A percentile compares a stretch with the other conserved stretches of the same genome.
Evolutionary conservation across 2,113 vertebrate species (phyloP).

Genomic region (Triplophysa dalaica): DNA sequence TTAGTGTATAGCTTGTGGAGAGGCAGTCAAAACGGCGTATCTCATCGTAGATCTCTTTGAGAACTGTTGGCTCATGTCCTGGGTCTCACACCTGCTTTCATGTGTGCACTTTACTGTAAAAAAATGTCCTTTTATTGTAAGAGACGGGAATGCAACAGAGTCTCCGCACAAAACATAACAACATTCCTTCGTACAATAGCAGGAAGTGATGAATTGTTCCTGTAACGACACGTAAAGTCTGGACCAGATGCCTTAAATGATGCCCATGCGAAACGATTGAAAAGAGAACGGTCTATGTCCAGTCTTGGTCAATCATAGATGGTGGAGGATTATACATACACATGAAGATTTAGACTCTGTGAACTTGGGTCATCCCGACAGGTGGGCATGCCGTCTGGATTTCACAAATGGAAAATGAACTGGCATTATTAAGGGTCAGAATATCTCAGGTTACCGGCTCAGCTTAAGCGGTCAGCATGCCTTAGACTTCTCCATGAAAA

Average conservation of each 20-base stretch:
- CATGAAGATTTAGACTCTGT: not conserved
- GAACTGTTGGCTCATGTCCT: too few species aligned
- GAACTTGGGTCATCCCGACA: slow-evolving; percentile 6
- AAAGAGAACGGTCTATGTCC: not conserved
- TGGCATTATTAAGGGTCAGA: slow-evolving; percentile 14
- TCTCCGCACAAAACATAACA: slow-evolving; percentile 39
- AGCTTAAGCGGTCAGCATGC: slow-evolving; percentile 39
- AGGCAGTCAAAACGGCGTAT: not conserved
- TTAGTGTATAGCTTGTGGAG: not conserved
- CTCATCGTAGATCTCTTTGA: too few species aligned
- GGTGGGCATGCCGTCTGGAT: slow-evolving; percentile 30
- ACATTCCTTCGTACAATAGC: slow-evolving; percentile 71
- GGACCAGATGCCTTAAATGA: slow-evolving; percentile 16
- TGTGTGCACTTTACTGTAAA: slow-evolving; percentile 18
- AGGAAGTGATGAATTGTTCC: slow-evolving; percentile 66
- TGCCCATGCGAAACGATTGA: not conserved
- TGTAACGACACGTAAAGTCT: slow-evolving; percentile 24
- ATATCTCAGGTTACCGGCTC: slow-evolving; percentile 54
- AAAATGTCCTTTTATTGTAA: slow-evolving; percentile 43
- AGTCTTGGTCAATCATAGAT: not conserved
- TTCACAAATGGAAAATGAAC: slow-evolving; percentile 21
- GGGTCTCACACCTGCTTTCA: too few species aligned
- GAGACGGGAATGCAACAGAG: slow-evolving; percentile 41
- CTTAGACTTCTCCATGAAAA: slow-evolving; percentile 56
- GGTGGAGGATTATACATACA: not conserved